Evolutionary conservation across 2,888 invertebrate genomes (phyloP).

Genomic region (Himalopsyche anomala): DNA sequence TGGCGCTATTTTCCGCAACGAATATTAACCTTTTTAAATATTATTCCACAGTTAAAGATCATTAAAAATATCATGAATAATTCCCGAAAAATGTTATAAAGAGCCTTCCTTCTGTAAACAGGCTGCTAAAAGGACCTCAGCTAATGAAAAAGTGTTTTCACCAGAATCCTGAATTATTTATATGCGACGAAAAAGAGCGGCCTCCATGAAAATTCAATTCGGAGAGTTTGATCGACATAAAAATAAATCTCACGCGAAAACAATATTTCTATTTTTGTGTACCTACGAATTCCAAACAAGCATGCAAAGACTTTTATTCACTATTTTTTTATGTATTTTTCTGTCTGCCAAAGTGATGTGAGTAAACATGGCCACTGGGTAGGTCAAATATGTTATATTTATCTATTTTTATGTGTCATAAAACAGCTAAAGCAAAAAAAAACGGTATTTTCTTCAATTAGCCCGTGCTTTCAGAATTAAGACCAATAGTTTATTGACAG

Average conservation of each 20-base stretch:
- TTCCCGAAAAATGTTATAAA: slow-evolving; percentile 17
- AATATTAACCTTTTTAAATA: slow-evolving; percentile 30
- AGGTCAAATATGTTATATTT: too few relatives aligned
- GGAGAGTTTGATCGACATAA: slow-evolving; percentile 7
- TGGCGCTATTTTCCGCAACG: not conserved
- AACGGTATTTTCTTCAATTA: too few relatives aligned
- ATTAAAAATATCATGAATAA: slow-evolving; percentile 30
- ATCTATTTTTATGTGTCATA: too few relatives aligned
- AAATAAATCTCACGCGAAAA: slow-evolving; percentile 20
- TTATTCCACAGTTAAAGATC: slow-evolving; percentile 31
- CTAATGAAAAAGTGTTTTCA: slow-evolving; percentile 14
- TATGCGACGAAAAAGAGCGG: not conserved
- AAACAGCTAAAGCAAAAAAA: too few relatives aligned
- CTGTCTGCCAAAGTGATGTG: too few relatives aligned
- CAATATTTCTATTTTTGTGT: not conserved
- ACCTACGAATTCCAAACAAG: too few relatives aligned
- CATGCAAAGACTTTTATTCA: too few relatives aligned
- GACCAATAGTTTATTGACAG: too few relatives aligned
- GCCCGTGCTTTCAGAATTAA: too few relatives aligned
- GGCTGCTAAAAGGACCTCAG: slow-evolving; percentile 2
- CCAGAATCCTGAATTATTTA: slow-evolving; percentile 17
- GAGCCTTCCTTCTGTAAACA: slow-evolving; percentile 10
- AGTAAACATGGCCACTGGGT: too few relatives aligned
- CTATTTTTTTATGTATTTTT: too few relatives aligned
- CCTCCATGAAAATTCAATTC: slow-evolving; percentile 2